A percentile compares a stretch with the other conserved stretches of the same genome.
These are phyloP conservation scores for Tetranychus urticae DNA, from an alignment of 1,140 invertebrate species.

Conservation along the genomic window DNA sequence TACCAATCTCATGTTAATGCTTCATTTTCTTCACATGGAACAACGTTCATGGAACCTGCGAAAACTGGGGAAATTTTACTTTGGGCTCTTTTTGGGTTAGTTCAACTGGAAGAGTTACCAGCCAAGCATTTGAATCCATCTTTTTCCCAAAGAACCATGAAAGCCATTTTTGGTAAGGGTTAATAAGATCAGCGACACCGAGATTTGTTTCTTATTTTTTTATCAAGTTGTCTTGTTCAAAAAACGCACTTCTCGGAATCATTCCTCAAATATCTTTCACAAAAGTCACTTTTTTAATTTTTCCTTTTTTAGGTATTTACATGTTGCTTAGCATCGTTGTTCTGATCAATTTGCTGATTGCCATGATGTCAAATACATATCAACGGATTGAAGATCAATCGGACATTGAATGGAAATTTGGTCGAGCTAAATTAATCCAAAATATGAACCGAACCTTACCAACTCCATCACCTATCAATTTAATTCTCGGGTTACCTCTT, in stretches of 20 bases:
- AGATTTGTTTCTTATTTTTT: too few relatives aligned
- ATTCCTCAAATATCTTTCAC: background rate
- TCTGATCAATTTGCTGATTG: slow-evolving; percentile 92
- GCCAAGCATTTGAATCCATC: slow-evolving; percentile 26
- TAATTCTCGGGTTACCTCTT: slow-evolving; percentile 41
- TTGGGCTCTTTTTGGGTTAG: slow-evolving; percentile 80
- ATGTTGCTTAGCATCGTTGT: slow-evolving; percentile 93
- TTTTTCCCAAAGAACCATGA: slow-evolving; percentile 27
- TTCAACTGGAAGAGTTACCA: slow-evolving; percentile 46
- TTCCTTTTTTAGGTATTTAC: slow-evolving; percentile 34
- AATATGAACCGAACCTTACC: slow-evolving; percentile 96
- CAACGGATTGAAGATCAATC: slow-evolving; percentile 94
- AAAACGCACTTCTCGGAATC: background rate
- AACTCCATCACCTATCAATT: slow-evolving; percentile 85
- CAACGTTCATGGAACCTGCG: slow-evolving; percentile 54
- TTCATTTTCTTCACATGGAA: slow-evolving; percentile 10
- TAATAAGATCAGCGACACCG: background rate
- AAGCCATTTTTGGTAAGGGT: slow-evolving; percentile 43
- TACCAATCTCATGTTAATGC: slow-evolving; percentile 12
- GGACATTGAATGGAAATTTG: slow-evolving; percentile 99
- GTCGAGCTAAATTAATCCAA: slow-evolving; percentile 86
- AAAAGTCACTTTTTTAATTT: slow-evolving; percentile 24
- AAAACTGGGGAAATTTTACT: slow-evolving; percentile 87
- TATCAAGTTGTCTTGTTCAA: too few relatives aligned
- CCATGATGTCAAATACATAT: slow-evolving; percentile 99